Base-by-base conservation (phyloP, 2,797 vertebrate genomes). In the Oreochromis grahami region DNA sequence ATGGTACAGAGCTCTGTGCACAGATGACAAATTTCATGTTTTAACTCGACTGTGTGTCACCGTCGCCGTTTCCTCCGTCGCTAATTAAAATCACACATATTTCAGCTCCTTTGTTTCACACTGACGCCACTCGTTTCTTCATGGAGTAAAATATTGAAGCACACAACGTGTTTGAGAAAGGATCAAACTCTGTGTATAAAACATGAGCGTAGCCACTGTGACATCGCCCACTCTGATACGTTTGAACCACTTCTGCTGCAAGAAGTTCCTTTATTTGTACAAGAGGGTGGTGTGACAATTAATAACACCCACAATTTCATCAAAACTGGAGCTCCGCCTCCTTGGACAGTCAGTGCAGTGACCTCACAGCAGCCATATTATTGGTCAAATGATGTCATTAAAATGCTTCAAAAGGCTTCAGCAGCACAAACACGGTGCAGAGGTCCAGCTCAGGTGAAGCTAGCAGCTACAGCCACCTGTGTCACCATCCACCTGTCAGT, bases 71-170 rank as follows among this genome's bases (percentile, higher is more conserved):
- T 19, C 56, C 56, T 19, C 29, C 29, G 5, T 11, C 56, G 19
- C 29, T 0, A 34, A 36, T 34, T n/a, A 60, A n/a, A 60, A n/a
- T 36, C 17, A 60, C 2, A 60, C 17, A n/a, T 36, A 3, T 34
- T 60, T 12, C 56, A 36, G 32, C 17, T 34, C 29, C 29, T 60
- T 29, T 19, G 56, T 60, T 60, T n/a, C 56, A 60, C 17, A 12
- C 56, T 0, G 32, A 60, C 32, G 8, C n/a, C 32, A 36, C 32
- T 15, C 0, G 17, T 1, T 60, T 60, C 56, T 10, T 34, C 9
- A 0, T 0, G 17, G 17, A 12, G 56, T 19, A 5, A 60, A 60
- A 12, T 36, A 60, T 1, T 0, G 29, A 60, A 19, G 15, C 56
- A 4, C 55, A 6, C 5, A 1, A 17, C 15, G 5, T 4, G 29